Base-by-base conservation (phyloP, 1,140 invertebrate species). In the Arion vulgaris region DNA sequence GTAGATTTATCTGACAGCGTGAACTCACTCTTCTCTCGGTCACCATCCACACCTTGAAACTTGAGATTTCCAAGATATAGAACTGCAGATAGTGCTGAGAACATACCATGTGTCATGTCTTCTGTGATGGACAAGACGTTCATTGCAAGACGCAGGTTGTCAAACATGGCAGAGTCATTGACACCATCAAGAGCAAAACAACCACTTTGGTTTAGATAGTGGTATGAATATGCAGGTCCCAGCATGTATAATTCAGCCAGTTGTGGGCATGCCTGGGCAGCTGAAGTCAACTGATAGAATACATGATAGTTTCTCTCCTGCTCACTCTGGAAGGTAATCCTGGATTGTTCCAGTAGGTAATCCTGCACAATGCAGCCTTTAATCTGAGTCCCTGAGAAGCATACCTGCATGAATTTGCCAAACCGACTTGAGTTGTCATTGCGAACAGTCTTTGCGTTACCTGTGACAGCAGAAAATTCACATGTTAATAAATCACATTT, bases 401-500 rank as follows among this genome's bases (percentile, higher is more conserved):
- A 90, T 69, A 91, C 89, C 85, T 91, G 90, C 84, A 91, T 90
- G 82, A 91, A 93, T 96, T 98, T 98, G 95, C 99, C 98, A 93
- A 99, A 99, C 95, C 98, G 95, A 71, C 98, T 99, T 39, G 98
- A 99, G 93, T 99, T 99, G 94, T 99, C 98, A 94, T 99, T 99
- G 93, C 99, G 99, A 71, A 99, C 98, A 51, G 98, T 99, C 93
- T 99, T 99, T 39, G 98, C 98, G 93, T 99, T 99, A 89, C 91
- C 91, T 90, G 83, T 74, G n/a, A 26, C n/a, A n/a, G n/a, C n/a
- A n/a, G n/a, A n/a, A n/a, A n/a, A n/a, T n/a, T n/a, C n/a, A n/a
- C 9, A 49, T 11, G 45, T 49, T 19, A 49, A 19, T 11, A 11
- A 49, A 9, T 11, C 9, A 49, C 9, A 49, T 49, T 49, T 11